Percentiles rank a stretch among this genome's conserved stretches.
phyloP scores from a whole-genome alignment of 2,888 invertebrate genomes.

The Phytoseiulus persimilis region DNA sequence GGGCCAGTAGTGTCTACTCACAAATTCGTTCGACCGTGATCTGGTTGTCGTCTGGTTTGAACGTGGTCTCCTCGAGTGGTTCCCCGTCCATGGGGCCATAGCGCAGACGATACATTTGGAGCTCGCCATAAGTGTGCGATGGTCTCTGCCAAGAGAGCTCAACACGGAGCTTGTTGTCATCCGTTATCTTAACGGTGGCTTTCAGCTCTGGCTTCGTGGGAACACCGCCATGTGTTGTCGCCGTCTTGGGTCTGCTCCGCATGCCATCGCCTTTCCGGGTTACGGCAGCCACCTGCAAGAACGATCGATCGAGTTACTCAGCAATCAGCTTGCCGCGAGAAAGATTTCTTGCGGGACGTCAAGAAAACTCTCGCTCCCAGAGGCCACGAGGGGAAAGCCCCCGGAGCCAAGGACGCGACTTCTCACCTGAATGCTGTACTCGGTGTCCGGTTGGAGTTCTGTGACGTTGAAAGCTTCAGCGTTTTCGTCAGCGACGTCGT shows the following conservation, averaged over 20 bases:
- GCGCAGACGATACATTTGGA: constrained; percentile 74
- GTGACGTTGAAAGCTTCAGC: constrained; percentile 69
- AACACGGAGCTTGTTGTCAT: constrained; percentile 76
- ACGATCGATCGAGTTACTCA: constrained; percentile 39
- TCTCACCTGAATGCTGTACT: constrained; percentile 63
- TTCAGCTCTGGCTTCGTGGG: constrained; percentile 53
- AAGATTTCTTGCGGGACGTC: too few species aligned
- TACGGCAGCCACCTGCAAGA: constrained; percentile 76
- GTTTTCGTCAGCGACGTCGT: constrained; percentile 71
- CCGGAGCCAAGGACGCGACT: background rate
- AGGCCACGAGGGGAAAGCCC: background rate
- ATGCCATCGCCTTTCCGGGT: constrained; percentile 95
- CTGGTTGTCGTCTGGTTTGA: constrained; percentile 44
- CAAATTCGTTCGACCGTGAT: constrained; percentile 44
- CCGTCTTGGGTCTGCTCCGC: constrained; percentile 71
- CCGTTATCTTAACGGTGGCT: constrained; percentile 47
- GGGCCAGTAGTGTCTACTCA: background rate
- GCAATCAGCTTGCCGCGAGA: too few species aligned
- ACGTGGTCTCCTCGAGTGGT: constrained; percentile 44
- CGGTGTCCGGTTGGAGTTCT: constrained; percentile 86
- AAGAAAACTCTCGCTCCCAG: too few species aligned
- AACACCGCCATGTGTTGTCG: constrained; percentile 80
- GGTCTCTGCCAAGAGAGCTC: constrained; percentile 89
- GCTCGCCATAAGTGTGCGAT: constrained; percentile 74
- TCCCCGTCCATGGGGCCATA: constrained; percentile 62